Base-by-base conservation (phyloP, 2,113 vertebrate genomes). In the Atractosteus spatula region DNA sequence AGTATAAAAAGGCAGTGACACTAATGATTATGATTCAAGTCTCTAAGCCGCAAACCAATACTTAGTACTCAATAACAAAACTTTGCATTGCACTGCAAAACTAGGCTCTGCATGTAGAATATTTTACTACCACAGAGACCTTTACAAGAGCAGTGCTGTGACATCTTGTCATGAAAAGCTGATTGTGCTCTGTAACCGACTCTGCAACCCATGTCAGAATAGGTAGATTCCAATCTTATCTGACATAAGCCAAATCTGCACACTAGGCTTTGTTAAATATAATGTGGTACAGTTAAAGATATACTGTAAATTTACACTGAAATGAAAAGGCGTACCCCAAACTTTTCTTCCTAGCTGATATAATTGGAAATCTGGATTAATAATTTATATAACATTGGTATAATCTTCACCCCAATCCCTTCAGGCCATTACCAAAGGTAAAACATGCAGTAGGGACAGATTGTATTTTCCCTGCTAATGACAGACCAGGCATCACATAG, bases 341-440 rank as follows among this genome's bases (percentile, higher is more conserved):
- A 68, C 71, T 73, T 73, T 51, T 51, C 68, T 51, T 29, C 55
- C 72, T 55, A 57, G 56, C 72, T 44, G 55, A 43, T 56, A 62
- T 54, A 67, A 74, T 61, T 70, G 71, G 69, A 70, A 17, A 68
- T 51, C 7, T 13, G 44, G 44, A 80, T 82, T 77, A 80, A 80
- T 82, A 82, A 80, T 80, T 71, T 63, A 80, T 80, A 69, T 63
- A 67, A 76, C 61, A 61, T 72, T 78, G 68, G 64, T 76, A 73
- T 78, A 78, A 78, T 77, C 62, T 77, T 77, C 73, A 70, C 55
- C 70, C 71, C 47, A 61, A 71, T 66, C 61, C 77, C 78, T 82
- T 64, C 79, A 76, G 79, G 81, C 75, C 73, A 71, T 62, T 44
- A 74, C 70, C 64, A 71, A 79, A 82, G 81, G 79, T 82, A 78